Percentiles rank a stretch among this genome's conserved stretches.
Evolutionary conservation across 2,113 vertebrate species (phyloP).

Genomic region (Peromyscus maniculatus): DNA sequence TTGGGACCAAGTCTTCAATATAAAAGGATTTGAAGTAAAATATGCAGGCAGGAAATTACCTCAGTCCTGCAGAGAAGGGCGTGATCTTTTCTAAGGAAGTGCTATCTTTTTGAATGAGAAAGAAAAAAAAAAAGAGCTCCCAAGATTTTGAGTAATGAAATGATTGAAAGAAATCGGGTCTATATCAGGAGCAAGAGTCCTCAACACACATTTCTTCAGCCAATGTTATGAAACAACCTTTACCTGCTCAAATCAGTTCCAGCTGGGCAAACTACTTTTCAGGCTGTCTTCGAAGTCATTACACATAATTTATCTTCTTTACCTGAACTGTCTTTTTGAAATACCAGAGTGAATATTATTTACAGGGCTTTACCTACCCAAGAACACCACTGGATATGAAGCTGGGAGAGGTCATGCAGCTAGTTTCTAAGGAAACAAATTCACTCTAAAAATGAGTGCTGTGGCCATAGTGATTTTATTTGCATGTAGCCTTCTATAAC

Average conservation of each 20-base stretch:
- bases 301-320: constrained; percentile 44
- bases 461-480: background rate
- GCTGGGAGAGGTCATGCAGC: background rate
- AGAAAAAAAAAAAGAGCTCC: background rate
- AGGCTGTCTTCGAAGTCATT: constrained; percentile 45
- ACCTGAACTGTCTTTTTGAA: constrained; percentile 6
- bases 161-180: background rate
- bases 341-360: background rate
- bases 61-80: background rate
- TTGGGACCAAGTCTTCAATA: background rate
- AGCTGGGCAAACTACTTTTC: background rate
- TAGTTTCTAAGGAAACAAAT: constrained; percentile 41
- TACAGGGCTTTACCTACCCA: background rate
- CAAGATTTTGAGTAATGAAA: background rate
- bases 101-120: background rate
- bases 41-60: background rate
- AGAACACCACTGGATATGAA: background rate
- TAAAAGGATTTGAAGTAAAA: constrained; percentile 24
- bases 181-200: background rate
- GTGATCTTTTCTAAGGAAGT: background rate
- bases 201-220: background rate
- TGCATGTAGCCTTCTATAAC: background rate
- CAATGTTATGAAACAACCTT: background rate
- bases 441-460: background rate
- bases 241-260: constrained; percentile 36